phyloP scores from a whole-genome alignment of 2,113 vertebrate species.

The Hylia prasina region DNA sequence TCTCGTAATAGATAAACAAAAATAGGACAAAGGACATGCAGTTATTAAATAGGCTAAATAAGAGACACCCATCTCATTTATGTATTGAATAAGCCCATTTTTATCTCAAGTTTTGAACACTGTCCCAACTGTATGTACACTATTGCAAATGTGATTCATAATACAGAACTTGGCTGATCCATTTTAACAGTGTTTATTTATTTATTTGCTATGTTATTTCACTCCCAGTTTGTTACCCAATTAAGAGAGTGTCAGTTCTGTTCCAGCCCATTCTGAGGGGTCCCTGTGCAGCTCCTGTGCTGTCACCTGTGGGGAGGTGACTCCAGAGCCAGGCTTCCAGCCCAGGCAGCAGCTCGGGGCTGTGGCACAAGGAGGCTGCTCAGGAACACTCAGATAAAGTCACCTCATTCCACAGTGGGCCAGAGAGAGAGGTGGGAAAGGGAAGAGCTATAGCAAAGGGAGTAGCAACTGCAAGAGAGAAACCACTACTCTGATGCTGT shows the following conservation, averaged over 20 bases:
- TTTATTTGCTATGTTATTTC: not conserved
- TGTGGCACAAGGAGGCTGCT: not conserved
- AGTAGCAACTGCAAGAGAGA: not conserved
- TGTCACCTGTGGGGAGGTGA: not conserved
- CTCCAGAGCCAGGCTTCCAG: not conserved
- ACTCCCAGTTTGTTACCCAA: not conserved
- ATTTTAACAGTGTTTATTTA: not conserved
- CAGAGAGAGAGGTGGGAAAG: not conserved
- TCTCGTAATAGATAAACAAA: not conserved
- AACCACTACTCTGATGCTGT: not conserved
- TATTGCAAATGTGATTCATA: not conserved
- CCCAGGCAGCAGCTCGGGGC: not conserved
- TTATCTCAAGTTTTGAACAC: not conserved
- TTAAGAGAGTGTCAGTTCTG: not conserved
- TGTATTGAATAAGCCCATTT: not conserved
- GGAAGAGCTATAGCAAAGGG: not conserved
- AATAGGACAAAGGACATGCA: not conserved
- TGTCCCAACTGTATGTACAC: not conserved
- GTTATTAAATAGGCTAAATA: not conserved
- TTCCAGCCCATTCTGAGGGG: not conserved
- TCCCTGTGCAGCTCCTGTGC: not conserved
- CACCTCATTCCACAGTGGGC: not conserved
- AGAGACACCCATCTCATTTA: not conserved
- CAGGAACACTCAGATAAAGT: not conserved
- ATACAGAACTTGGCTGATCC: not conserved